Evolutionary conservation across 1,140 invertebrate species (phyloP).

Genomic region (Cherax destructor): DNA sequence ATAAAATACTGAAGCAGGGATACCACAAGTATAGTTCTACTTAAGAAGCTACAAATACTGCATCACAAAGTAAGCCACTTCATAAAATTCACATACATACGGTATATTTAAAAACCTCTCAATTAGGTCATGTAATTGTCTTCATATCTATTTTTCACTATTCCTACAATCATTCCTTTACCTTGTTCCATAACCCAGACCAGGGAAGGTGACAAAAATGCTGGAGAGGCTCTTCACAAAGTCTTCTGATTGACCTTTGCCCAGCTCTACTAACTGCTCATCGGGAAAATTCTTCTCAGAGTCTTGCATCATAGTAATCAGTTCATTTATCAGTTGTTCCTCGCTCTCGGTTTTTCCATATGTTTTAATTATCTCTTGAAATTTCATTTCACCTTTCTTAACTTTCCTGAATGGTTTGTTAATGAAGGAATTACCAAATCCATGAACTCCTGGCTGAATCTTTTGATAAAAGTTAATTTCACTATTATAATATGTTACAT

Average conservation of each 20-base stretch:
- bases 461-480: background rate
- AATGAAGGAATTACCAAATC: conserved; percentile 23
- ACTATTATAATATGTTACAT: conserved; percentile 13
- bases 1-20: too few relatives aligned
- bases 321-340: conserved; percentile 3
- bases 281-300: conserved; percentile 13
- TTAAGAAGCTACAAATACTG: too few relatives aligned
- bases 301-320: conserved; percentile 37
- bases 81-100: too few relatives aligned
- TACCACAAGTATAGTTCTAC: too few relatives aligned
- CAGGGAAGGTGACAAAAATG: conserved; percentile 1
- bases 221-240: conserved; percentile 12
- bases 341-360: conserved; percentile 10
- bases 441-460: conserved; percentile 5
- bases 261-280: conserved; percentile 16
- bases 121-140: too few relatives aligned
- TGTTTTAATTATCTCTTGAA: background rate
- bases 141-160: too few relatives aligned
- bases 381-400: conserved; percentile 7
- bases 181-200: conserved; percentile 28
- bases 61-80: too few relatives aligned
- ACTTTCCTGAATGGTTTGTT: conserved; percentile 48
- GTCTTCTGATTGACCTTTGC: background rate
- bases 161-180: background rate
- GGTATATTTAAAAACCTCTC: too few relatives aligned